phyloP scores from a whole-genome alignment of 2,113 vertebrate genomes.

The Girardinichthys multiradiatus region DNA sequence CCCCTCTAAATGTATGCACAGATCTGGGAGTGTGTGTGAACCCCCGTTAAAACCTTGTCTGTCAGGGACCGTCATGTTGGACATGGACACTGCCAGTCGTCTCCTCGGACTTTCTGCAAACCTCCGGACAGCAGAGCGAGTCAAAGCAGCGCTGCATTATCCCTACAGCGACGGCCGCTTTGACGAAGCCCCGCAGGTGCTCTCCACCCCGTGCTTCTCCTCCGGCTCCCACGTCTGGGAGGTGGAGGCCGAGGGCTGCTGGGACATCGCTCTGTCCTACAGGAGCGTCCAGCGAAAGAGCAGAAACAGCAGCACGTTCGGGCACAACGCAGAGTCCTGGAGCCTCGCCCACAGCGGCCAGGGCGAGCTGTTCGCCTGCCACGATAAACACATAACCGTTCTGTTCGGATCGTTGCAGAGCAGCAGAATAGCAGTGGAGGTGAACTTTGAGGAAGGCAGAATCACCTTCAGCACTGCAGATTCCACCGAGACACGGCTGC shows the following conservation, averaged over 20 bases:
- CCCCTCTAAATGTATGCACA: background rate
- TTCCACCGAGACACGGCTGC: background rate
- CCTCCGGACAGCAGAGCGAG: constrained; percentile 46
- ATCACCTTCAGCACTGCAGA: constrained; percentile 46
- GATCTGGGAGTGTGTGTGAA: background rate
- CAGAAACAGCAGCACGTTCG: constrained; percentile 39
- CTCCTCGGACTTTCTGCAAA: constrained; percentile 52
- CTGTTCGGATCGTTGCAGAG: constrained; percentile 17
- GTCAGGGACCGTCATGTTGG: constrained; percentile 30
- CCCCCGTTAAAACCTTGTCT: background rate
- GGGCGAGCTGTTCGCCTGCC: constrained; percentile 41
- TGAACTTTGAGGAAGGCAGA: constrained; percentile 48
- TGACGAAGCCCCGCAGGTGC: constrained; percentile 49
- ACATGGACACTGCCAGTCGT: constrained; percentile 51
- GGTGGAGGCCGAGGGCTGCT: constrained; percentile 60
- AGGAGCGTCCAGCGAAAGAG: constrained; percentile 44
- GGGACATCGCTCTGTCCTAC: constrained; percentile 59
- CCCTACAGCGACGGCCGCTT: constrained; percentile 32
- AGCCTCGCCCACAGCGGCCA: constrained; percentile 49
- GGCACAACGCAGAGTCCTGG: constrained; percentile 53
- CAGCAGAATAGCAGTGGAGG: constrained; percentile 42
- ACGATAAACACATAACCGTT: constrained; percentile 13
- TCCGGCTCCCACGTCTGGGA: constrained; percentile 52
- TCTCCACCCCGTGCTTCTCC: constrained; percentile 53
- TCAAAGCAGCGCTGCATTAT: constrained; percentile 8